Conservation (phyloP, 2,888 invertebrate genomes). For the Frankliniella fusca region DNA sequence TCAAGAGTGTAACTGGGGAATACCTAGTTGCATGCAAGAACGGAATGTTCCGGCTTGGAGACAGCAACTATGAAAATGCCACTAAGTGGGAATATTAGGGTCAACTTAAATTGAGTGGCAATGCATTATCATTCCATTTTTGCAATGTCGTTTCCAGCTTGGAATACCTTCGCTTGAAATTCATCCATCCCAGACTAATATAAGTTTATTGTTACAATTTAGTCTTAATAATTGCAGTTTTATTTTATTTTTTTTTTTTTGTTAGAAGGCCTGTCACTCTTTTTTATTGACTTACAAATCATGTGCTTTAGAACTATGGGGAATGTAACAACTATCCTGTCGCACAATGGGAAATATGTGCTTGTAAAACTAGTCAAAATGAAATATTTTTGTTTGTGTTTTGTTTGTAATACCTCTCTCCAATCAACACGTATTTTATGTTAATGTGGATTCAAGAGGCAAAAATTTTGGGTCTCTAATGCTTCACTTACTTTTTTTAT, state of each 20-base stretch:
- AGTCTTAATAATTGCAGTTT: neutral
- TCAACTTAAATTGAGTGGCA: neutral
- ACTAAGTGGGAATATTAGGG: conserved; percentile 92
- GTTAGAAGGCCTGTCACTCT: neutral
- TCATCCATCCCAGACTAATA: conserved; percentile 1
- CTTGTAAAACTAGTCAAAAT: conserved; percentile 6
- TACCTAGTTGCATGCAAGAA: conserved; percentile 89
- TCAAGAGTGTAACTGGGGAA: conserved; percentile 66
- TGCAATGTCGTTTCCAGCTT: neutral
- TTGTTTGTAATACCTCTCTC: conserved; percentile 10
- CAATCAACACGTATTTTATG: neutral
- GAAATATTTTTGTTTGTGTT: conserved; percentile 11
- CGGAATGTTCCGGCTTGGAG: conserved; percentile 81
- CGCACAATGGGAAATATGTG: neutral
- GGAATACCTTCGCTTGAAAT: neutral
- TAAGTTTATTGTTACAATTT: conserved; percentile 11
- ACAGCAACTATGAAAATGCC: conserved; percentile 69
- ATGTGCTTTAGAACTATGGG: neutral
- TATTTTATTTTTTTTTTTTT: neutral
- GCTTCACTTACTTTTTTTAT: neutral
- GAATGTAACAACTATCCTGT: neutral
- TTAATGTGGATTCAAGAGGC: neutral
- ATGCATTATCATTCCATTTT: conserved; percentile 14
- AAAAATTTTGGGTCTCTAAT: neutral
- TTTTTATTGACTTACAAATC: neutral